Percentiles rank a stretch among this genome's conserved stretches.
Conservation (phyloP, 2,113 vertebrate genomes). For the Struthidea cinerea region DNA sequence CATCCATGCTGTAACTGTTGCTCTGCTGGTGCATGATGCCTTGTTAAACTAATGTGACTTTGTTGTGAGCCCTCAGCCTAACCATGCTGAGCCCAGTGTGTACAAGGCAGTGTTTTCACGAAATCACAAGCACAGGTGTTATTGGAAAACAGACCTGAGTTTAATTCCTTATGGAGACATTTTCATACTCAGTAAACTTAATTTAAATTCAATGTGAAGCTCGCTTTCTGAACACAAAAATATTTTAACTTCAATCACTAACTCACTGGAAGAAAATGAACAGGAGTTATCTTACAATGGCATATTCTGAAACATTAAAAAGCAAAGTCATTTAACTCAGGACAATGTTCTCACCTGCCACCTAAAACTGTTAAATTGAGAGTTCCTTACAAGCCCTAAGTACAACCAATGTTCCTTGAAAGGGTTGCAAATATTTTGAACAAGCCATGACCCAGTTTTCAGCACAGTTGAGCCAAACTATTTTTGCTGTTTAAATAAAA, state of each 20-base stretch:
- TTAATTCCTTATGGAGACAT: not conserved
- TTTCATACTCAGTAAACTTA: not conserved
- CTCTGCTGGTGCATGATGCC: not conserved
- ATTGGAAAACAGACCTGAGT: not conserved
- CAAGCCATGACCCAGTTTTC: slow-evolving; percentile 35
- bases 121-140: not conserved
- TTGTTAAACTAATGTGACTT: not conserved
- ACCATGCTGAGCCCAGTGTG: not conserved
- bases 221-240: not conserved
- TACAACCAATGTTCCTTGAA: slow-evolving; percentile 2
- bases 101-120: not conserved
- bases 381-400: not conserved
- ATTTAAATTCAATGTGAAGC: not conserved
- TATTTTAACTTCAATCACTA: not conserved
- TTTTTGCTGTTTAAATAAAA: slow-evolving; percentile 49
- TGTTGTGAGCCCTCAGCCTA: not conserved
- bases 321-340: not conserved
- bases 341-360: not conserved
- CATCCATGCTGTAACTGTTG: not conserved
- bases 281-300: not conserved
- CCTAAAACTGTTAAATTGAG: not conserved
- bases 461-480: not conserved
- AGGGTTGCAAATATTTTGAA: slow-evolving; percentile 16
- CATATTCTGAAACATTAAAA: not conserved
- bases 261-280: not conserved